Conservation (phyloP, 2,797 vertebrate species). For the Pseudocheirus occidentalis region DNA sequence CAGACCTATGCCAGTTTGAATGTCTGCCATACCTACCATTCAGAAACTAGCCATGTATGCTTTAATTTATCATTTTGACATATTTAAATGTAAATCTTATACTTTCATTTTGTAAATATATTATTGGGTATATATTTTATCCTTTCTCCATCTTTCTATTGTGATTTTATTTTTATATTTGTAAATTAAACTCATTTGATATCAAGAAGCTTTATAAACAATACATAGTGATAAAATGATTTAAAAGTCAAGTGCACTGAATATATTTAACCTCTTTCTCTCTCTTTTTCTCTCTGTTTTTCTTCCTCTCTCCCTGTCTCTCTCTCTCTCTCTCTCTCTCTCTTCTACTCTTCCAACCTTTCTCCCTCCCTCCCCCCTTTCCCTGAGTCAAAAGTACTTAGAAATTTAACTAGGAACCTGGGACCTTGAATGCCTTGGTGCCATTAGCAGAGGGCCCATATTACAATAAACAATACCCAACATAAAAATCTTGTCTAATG, state of each 20-base stretch:
- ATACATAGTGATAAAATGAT: background rate
- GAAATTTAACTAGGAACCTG: constrained; percentile 49
- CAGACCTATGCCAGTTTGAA: background rate
- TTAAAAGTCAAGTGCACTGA: constrained; percentile 16
- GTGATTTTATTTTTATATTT: constrained; percentile 1
- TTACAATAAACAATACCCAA: constrained; percentile 42
- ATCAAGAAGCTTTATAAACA: constrained; percentile 6
- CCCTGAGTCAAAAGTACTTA: too few relatives aligned
- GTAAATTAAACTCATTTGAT: constrained; percentile 18
- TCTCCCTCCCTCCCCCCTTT: too few relatives aligned
- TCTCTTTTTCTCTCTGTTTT: too few relatives aligned
- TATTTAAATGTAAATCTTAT: background rate
- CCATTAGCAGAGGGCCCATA: constrained; percentile 36
- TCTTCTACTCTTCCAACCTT: too few relatives aligned
- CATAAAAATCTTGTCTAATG: background rate
- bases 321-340: too few relatives aligned
- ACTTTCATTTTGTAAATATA: constrained; percentile 17
- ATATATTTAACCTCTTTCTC: background rate
- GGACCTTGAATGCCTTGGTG: constrained; percentile 6
- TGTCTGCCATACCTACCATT: background rate
- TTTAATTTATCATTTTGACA: constrained; percentile 2
- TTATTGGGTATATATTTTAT: constrained; percentile 1
- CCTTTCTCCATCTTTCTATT: constrained; percentile 4
- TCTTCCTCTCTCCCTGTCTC: too few relatives aligned
- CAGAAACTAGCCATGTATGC: background rate